Base-by-base conservation (phyloP, 2,113 vertebrate species). In the Daubentonia madagascariensis region DNA sequence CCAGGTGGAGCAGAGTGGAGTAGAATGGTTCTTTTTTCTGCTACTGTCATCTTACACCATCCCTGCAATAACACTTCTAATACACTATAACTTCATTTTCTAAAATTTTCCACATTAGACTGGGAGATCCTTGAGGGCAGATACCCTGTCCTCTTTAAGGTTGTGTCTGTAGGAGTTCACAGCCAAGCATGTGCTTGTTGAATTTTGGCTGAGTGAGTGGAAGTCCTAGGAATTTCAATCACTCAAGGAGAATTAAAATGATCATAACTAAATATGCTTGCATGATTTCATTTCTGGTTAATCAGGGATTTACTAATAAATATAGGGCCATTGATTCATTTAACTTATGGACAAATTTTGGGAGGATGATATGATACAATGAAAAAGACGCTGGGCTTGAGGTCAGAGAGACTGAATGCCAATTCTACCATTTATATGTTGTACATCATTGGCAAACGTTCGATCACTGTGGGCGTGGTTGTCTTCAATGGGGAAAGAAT, bases 221-320 rank as follows among this genome's bases (percentile, higher is more conserved):
- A 59, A 40, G 23, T 65, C 40, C 32, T 73, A 37, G 65, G 83
- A 90, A 91, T 43, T 54, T 85, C 65, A 91, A 28, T 90, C 20
- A 87, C 35, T 65, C 18, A 50, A 76, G 40, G 52, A 93, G 9
- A 93, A 85, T 89, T 76, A 54, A 97, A 76, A 67, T 94, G 22
- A 86, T 57, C 23, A 67, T 85, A 78, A 45, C 45, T 83, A 95
- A 94, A 50, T 67, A 80, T 1, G 5, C 23, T 84, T 78, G 4
- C 43, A 73, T 93, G 17, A 80, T 50, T 85, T 96, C 23, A 73
- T 52, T 95, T 94, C 70, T 94, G 50, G 37, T 79, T 70, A 57
- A 78, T 67, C 48, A 22, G 73, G 32, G 48, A 50, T 45, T 93
- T 91, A 59, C 61, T 84, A 76, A 59, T 86, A 81, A 94, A 65